Evolutionary conservation across 1,140 invertebrate species (phyloP), one percentile per base, ranked within the genome.

Genomic region (Meteorus sp.): DNA sequence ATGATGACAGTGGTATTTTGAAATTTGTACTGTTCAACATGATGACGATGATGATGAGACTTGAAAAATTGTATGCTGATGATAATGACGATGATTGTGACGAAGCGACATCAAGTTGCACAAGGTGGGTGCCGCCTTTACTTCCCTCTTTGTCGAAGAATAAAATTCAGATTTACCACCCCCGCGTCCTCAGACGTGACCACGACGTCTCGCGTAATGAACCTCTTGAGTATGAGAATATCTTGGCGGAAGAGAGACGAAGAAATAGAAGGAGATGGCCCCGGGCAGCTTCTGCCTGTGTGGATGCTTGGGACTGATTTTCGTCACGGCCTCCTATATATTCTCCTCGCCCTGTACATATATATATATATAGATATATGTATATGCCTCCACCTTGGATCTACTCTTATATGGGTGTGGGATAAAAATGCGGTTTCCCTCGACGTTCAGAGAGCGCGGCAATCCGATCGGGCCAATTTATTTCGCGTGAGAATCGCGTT

Each of bases 181-280:
- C 67, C 66, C 69, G 65, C 66, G 61, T 62, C 37, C 37, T 59
- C 63, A 23, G 65, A 73, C 66, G 68, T 69, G 69, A 69, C 69
- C 66, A 64, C 62, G 66, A 65, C 64, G 66, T 67, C 62, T 66
- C 70, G 67, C 66, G 68, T 70, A 74, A 74, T 73, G 68, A 72
- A 71, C 68, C 72, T 31, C 45, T 43, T 51, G 33, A 47, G 17
- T 59, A 59, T 51, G 48, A 27, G 56, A 51, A 59, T 45, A 17
- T 13, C 33, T n/a, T n/a, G n/a, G n/a, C n/a, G n/a, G n/a, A n/a
- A n/a, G n/a, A n/a, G n/a, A n/a, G n/a, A n/a, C n/a, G n/a, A n/a
- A n/a, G n/a, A n/a, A n/a, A n/a, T n/a, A n/a, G n/a, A n/a, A n/a
- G n/a, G 31, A 37, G 45, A 48, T 44, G 8, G 58, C 62, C 58